Evolutionary conservation across 2,113 vertebrate species (phyloP).

Genomic region (Myiopsitta monachus): DNA sequence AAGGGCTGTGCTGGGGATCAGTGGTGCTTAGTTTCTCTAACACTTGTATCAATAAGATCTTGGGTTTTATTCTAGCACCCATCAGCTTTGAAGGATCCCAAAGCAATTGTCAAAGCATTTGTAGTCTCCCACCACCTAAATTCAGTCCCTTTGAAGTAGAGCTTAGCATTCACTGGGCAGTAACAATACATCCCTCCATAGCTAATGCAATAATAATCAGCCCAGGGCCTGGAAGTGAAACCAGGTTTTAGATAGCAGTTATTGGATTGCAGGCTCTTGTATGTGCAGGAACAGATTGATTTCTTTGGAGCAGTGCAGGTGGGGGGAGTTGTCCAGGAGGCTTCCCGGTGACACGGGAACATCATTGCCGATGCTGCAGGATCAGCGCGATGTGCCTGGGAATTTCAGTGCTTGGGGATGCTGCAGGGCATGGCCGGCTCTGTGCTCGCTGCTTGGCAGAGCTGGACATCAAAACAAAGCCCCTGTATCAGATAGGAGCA

Average conservation of each 20-base stretch:
- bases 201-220: constrained; percentile 61
- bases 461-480: background rate
- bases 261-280: constrained; percentile 38
- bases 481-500: fast-evolving
- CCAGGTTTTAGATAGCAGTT: constrained; percentile 5
- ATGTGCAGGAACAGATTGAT: background rate
- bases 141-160: background rate
- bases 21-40: background rate
- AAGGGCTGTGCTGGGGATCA: background rate
- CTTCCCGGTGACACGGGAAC: background rate
- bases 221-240: background rate
- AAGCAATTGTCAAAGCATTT: background rate
- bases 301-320: background rate
- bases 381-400: background rate
- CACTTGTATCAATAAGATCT: background rate
- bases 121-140: background rate
- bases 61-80: background rate
- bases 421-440: background rate
- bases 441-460: background rate
- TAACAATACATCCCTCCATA: background rate
- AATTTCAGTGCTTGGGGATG: background rate
- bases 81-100: background rate
- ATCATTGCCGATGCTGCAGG: fast-evolving
- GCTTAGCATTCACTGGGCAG: background rate
- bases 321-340: background rate